Base-by-base conservation (phyloP, 1,140 invertebrate species). In the Drosophila insularis region DNA sequence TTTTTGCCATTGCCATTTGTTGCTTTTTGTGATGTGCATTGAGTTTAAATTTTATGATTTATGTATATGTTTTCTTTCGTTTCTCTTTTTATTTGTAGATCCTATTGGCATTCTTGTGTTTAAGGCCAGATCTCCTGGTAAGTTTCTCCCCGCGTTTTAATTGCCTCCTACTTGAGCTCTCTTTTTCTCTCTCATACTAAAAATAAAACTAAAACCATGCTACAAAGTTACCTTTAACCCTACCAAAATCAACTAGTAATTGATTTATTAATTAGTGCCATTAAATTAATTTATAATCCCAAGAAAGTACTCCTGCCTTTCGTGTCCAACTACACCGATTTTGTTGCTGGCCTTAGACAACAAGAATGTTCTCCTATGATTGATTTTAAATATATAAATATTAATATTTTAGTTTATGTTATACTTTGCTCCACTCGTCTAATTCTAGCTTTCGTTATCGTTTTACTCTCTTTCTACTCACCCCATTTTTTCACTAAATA, bases 61-160 rank as follows among this genome's bases (percentile, higher is more conserved):
- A 85, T 85, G 81, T 89, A 89, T 71, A 89, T 71, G 74, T 81
- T 89, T 50, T 87, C 84, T 87, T 87, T 86, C 74, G 86, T 89
- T 89, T 89, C 72, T 90, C 87, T 91, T 90, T 77, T 90, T 77
- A 82, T 91, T 93, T 94, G 92, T 94, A 94, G 94, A 94, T 94
- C 93, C 94, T 94, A 94, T 93, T 94, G 94, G 94, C 94, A 94
- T 94, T 94, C 93, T 94, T 94, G 93, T 94, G 94, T 94, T 93
- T 94, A 93, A 94, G 94, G 94, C 94, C 94, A 94, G 94, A 94
- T 93, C 93, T 94, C 92, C 93, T 94, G 94, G 94, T 94, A 94
- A 94, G 94, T 94, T 84, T 76, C 59, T 76, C 82, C 59, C 68
- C 82, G 90, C 86, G 89, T 77, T 81, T 71, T 72, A 77, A 80